phyloP scores from a whole-genome alignment of 2,888 invertebrate species.

The Trachelus iudaicus region DNA sequence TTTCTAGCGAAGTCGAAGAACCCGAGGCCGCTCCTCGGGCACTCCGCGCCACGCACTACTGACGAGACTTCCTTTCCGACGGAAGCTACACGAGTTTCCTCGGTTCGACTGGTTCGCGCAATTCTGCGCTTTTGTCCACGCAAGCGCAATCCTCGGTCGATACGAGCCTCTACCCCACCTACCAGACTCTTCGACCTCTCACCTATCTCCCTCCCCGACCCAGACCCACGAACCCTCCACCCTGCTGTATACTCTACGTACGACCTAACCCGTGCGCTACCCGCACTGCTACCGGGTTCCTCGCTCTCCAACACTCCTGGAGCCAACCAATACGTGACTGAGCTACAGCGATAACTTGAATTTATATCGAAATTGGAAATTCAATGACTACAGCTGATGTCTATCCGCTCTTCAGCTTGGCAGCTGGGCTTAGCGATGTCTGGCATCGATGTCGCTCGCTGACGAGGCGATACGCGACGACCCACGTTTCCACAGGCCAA shows the following conservation, averaged over 20 bases:
- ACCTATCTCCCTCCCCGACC: conserved; percentile 8
- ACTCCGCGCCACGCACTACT: conserved; percentile 4
- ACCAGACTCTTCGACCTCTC: conserved; percentile 19
- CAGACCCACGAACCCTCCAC: neutral
- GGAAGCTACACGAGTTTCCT: conserved; percentile 10
- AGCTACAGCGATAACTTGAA: conserved; percentile 9
- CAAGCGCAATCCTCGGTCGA: conserved; percentile 61
- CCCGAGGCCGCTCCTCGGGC: neutral
- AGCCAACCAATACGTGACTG: conserved; percentile 1
- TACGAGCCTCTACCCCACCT: conserved; percentile 30
- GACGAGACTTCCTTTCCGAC: conserved; percentile 8
- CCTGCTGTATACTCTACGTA: neutral
- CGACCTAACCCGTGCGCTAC: neutral
- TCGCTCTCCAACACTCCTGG: neutral
- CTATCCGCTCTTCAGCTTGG: conserved; percentile 6
- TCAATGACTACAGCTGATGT: conserved; percentile 4
- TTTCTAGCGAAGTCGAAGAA: neutral
- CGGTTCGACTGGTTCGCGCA: conserved; percentile 27
- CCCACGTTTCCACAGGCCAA: neutral
- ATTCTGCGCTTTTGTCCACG: conserved; percentile 57
- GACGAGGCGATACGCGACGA: neutral
- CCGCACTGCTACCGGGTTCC: neutral
- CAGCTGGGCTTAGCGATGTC: conserved; percentile 6
- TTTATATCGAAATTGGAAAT: conserved; percentile 3
- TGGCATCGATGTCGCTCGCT: conserved; percentile 51